Base-by-base conservation (phyloP, 1,140 invertebrate species). In the Pseudachorutes palmiensis region DNA sequence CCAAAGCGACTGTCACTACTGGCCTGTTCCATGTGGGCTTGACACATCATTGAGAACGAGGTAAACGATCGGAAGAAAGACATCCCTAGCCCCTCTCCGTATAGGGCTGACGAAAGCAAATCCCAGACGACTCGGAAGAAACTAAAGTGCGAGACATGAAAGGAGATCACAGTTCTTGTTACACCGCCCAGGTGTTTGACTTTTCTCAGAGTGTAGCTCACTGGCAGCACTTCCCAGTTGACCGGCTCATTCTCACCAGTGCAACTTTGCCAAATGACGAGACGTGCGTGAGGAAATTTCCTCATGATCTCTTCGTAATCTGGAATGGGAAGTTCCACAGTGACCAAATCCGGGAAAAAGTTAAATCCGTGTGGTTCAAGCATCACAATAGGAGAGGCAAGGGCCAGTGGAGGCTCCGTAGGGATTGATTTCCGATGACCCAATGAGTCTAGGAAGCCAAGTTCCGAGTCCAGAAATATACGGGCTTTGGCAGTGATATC, bases 1-100 rank as follows among this genome's bases (percentile, higher is more conserved):
- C 75, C 76, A 70, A 77, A 77, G 2, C 71, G 67, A 62, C 65
- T 76, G 2, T 61, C 70, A 29, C 72, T 72, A 51, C 62, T 71
- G 58, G 62, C 69, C 57, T 76, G 75, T 22, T 77, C 71, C 75
- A 78, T 77, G 64, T 75, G 73, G 16, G 75, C 76, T 55, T 75
- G 72, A 62, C 76, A 78, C 72, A 76, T 77, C 76, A 77, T 77
- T 0, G 75, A 64, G 58, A 77, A 77, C 2, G 69, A 69, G 0
- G 75, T 71, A 48, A 73, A 63, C 12, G 61, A 28, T 19, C 45
- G 75, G 12, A 75, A 75, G 62, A 75, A 76, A 55, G 76, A 72
- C 57, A 75, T 72, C 29, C 74, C 71, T 24, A 58, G 29, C 0
- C 73, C 75, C 2, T 74, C 76, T 26, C 73, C 72, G 61, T 76